These are phyloP conservation scores for Salmo trutta DNA, from an alignment of 2,797 vertebrate species.

Conservation along the genomic window DNA sequence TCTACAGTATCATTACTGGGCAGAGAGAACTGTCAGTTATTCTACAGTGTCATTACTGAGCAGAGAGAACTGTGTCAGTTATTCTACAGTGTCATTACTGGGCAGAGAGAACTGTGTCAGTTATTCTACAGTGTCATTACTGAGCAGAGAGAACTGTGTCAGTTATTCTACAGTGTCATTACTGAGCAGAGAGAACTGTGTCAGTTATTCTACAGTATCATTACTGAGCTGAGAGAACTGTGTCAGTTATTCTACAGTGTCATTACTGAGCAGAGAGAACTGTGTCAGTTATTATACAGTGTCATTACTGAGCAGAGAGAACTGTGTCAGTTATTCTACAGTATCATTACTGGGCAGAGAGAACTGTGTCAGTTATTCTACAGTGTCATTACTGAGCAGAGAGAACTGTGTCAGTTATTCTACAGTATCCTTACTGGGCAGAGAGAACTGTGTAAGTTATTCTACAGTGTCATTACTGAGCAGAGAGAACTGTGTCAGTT, in stretches of 20 bases:
- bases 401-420: neutral
- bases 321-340: too few relatives aligned
- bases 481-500: too few relatives aligned
- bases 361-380: neutral
- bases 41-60: too few relatives aligned
- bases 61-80: neutral
- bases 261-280: neutral
- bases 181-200: neutral
- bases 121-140: too few relatives aligned
- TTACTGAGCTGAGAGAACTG: neutral
- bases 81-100: neutral
- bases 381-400: neutral
- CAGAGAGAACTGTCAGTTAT: neutral
- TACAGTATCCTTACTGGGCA: neutral
- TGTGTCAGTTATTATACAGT: neutral
- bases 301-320: neutral
- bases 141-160: neutral
- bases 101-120: neutral
- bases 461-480: neutral
- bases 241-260: too few relatives aligned
- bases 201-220: neutral
- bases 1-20: neutral
- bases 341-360: neutral
- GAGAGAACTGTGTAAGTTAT: neutral
- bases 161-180: neutral